Percentiles rank a stretch among this genome's conserved stretches.
These are phyloP conservation scores for Patella caerulea DNA, from an alignment of 2,888 invertebrate species.

Conservation along the genomic window DNA sequence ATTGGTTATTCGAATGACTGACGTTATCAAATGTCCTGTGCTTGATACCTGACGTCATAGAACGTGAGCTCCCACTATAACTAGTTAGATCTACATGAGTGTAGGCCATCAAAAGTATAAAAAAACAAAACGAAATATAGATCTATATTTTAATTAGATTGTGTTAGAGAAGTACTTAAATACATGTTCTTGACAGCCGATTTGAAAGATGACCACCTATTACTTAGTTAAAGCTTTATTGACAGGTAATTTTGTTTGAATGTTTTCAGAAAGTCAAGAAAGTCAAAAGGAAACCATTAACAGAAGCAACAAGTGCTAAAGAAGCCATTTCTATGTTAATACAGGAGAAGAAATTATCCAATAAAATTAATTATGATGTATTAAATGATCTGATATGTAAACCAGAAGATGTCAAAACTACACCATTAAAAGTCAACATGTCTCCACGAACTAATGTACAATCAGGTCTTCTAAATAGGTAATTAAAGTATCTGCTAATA, in stretches of 20 bases:
- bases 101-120: no score
- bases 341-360: conserved; percentile 94
- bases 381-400: conserved; percentile 80
- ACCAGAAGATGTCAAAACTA: conserved; percentile 27
- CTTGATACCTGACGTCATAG: no score
- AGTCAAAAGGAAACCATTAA: conserved; percentile 46
- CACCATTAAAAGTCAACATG: background rate
- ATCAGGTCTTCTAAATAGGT: background rate
- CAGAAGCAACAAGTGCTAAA: conserved; percentile 74
- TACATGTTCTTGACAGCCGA: conserved; percentile 4
- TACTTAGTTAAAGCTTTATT: no score
- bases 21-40: no score
- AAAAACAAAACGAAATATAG: no score
- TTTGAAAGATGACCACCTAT: background rate
- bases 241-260: no score
- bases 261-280: conserved; percentile 52
- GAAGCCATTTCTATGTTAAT: conserved; percentile 98
- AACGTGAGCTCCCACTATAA: no score
- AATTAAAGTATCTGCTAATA: background rate
- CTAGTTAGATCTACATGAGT: no score
- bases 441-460: background rate
- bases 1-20: no score
- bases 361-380: conserved; percentile 98
- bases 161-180: no score
- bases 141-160: no score